Evolutionary conservation across 2,888 invertebrate genomes (phyloP), one percentile per base, ranked within the genome.

Genomic region (Nezara viridula): DNA sequence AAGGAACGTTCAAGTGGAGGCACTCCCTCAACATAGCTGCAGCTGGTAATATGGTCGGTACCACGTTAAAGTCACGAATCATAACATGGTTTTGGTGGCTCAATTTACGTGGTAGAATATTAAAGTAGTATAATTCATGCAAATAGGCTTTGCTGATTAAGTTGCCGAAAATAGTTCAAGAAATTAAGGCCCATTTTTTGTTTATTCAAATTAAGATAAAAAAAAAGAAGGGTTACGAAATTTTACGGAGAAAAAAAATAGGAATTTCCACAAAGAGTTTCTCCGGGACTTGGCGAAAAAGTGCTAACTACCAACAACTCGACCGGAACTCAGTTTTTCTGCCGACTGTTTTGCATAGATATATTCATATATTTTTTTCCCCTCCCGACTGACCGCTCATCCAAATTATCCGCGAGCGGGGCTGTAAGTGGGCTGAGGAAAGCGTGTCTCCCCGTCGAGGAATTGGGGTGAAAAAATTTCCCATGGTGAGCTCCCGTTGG

Each of bases 381-480:
- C n/a, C 16, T 16, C 60, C 27, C 27, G 27, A 81, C 44, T 73
- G 19, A 73, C 66, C 66, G 66, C 66, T 73, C 81, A 44, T 81
- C 81, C 40, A 81, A 81, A 81, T 81, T 81, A 81, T 44, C 81
- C 44, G 44, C 44, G 24, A 77, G 77, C 77, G 24, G 60, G 60
- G 81, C 19, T 24, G 40, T 85, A 47, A 85, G 85, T 85, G 49
- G 85, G 27, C 86, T 32, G 50, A 55, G 40, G 86, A 86, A 86
- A 86, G 86, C 86, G 86, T 86, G 86, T 50, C 86, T 52, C 52
- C 40, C n/a, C 19, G 37, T 55, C 50, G 55, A 40, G 60, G 40
- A 86, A 86, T 55, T 86, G 86, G 55, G 60, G 14, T 37, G 50
- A 86, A 86, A 86, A 86, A 86, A 86, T 86, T 86, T 86, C 86